Evolutionary conservation across 2,888 invertebrate species (phyloP), one percentile per base, ranked within the genome.

Genomic region (Neocrepidodera transversa): DNA sequence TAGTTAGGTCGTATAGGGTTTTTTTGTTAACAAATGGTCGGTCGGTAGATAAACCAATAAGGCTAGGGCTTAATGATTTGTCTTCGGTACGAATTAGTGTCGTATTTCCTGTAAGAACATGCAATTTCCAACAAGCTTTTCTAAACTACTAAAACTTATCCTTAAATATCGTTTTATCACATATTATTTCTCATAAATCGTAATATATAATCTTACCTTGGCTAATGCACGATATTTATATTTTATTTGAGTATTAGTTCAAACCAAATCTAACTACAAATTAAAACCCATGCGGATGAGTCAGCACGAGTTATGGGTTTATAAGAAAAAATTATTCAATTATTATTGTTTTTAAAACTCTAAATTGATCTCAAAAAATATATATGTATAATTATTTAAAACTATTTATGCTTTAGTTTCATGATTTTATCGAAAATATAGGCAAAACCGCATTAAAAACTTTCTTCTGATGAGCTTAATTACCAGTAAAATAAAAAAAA

Each of bases 81-180:
- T 74, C 76, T 74, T 77, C 78, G 68, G 72, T 50, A 55, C 43
- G 38, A 60, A 32, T 48, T 73, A 78, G 71, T 63, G 77, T 78
- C 75, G 78, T 70, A 71, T 71, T 74, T 79, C 79, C 80, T 80
- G 80, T 68, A 80, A 80, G 75, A 76, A 79, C 79, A 80, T 79
- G 79, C 79, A 76, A 70, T 73, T 74, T 78, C 78, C 76, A 77
- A 78, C 76, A 77, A 78, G 78, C 78, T 74, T 73, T 74, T 71
- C 77, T 77, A 78, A 54, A 69, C 77, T 78, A 78, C 76, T 69
- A 72, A 72, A 74, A 69, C 63, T 70, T 71, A 72, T 70, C 67
- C 65, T 62, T 70, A 69, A 68, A 68, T 67, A 66, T 69, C 63
- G 68, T 60, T 59, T 45, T 45, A 45, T 45, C 45, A 45, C 26